Percentiles rank a stretch among this genome's conserved stretches.
These are phyloP conservation scores for Ctenopoma multispine DNA, from an alignment of 2,797 vertebrate species.

Conservation along the genomic window DNA sequence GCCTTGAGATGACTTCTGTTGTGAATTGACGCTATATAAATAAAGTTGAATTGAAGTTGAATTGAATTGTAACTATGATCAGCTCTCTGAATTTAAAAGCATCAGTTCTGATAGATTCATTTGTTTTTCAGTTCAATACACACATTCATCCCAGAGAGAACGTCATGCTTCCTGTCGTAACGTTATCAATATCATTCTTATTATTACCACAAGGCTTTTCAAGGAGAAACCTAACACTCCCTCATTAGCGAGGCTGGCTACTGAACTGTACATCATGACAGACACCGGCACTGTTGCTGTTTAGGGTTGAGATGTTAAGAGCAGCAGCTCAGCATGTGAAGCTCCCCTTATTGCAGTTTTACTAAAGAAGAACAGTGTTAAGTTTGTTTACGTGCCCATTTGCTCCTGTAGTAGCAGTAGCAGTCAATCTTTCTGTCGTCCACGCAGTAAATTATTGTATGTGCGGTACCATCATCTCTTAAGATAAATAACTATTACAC, in stretches of 20 bases:
- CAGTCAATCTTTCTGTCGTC: constrained; percentile 14
- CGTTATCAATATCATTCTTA: constrained; percentile 26
- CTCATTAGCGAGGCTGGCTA: constrained; percentile 44
- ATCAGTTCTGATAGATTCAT: background rate
- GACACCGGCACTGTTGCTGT: constrained; percentile 12
- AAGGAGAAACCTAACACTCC: background rate
- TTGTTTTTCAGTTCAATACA: constrained; percentile 15
- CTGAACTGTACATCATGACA: constrained; percentile 11
- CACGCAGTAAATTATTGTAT: background rate
- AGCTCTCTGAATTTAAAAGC: background rate
- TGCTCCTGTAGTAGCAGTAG: constrained; percentile 12
- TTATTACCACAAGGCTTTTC: background rate
- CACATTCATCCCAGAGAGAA: constrained; percentile 8
- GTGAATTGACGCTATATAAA: too few species aligned
- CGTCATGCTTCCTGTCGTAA: constrained; percentile 12
- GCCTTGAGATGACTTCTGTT: too few species aligned
- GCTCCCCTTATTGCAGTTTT: background rate
- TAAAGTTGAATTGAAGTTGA: too few species aligned
- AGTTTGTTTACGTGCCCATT: constrained; percentile 1
- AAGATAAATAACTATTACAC: background rate
- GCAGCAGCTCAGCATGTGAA: constrained; percentile 35
- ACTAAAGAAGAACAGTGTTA: constrained; percentile 7
- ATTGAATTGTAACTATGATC: background rate
- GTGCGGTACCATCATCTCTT: background rate
- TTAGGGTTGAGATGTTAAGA: constrained; percentile 8